phyloP scores from a whole-genome alignment of 2,797 vertebrate genomes.

The Bufotes viridis region DNA sequence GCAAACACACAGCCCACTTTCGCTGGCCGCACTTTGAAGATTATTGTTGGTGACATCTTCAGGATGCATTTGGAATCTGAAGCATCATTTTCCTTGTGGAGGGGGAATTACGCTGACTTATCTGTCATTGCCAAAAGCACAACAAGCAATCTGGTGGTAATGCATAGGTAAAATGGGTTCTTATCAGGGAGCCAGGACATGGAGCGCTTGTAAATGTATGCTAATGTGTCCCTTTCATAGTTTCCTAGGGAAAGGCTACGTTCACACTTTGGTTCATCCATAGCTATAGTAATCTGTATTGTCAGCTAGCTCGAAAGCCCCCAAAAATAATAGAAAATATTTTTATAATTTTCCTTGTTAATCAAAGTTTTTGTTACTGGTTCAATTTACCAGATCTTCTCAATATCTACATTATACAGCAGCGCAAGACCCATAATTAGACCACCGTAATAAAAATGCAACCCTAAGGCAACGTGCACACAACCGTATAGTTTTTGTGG shows the following conservation, averaged over 20 bases:
- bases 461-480: too few relatives aligned
- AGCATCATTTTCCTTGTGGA: slow-evolving; percentile 83
- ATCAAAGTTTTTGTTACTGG: too few relatives aligned
- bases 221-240: slow-evolving; percentile 89
- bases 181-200: slow-evolving; percentile 84
- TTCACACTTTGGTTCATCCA: slow-evolving; percentile 75
- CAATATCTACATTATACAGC: too few relatives aligned
- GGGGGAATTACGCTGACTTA: slow-evolving; percentile 95
- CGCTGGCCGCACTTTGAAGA: slow-evolving; percentile 92
- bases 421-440: too few relatives aligned
- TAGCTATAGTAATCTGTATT: slow-evolving; percentile 67
- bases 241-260: slow-evolving; percentile 72
- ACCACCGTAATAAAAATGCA: too few relatives aligned
- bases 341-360: too few relatives aligned
- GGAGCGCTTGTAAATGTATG: slow-evolving; percentile 92
- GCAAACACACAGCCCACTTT: slow-evolving; percentile 91
- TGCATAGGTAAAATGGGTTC: slow-evolving; percentile 92
- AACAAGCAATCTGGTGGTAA: slow-evolving; percentile 91
- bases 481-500: too few relatives aligned
- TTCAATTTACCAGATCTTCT: too few relatives aligned
- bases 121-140: slow-evolving; percentile 96
- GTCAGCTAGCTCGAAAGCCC: neutral
- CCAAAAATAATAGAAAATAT: neutral
- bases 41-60: slow-evolving; percentile 95
- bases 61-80: slow-evolving; percentile 84